Percentiles rank a stretch among this genome's conserved stretches.
These are phyloP conservation scores for Ptychadena robeensis DNA, from an alignment of 2,797 vertebrate genomes.

Conservation along the genomic window DNA sequence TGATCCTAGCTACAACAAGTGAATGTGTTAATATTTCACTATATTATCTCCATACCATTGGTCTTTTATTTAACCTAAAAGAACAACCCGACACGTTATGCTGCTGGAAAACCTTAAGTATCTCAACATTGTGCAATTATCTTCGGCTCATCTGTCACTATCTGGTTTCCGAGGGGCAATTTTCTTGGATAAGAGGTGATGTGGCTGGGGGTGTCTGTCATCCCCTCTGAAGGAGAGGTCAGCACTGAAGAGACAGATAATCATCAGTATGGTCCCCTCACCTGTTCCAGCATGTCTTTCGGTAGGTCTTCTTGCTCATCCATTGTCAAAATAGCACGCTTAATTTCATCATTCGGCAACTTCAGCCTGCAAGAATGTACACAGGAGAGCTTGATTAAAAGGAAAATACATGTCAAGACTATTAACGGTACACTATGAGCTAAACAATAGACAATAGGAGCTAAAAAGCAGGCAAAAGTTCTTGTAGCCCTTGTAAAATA, in stretches of 20 bases:
- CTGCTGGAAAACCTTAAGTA: background rate
- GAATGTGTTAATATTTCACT: background rate
- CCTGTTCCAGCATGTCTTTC: constrained; percentile 99
- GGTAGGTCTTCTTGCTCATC: constrained; percentile 98
- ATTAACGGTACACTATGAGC: background rate
- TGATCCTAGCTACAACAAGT: no score
- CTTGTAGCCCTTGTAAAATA: no score
- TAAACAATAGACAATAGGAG: background rate
- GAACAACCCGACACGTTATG: background rate
- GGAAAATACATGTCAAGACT: background rate
- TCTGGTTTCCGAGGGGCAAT: background rate
- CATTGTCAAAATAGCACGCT: constrained; percentile 95
- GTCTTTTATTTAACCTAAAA: background rate
- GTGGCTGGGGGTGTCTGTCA: background rate
- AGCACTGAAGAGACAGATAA: background rate
- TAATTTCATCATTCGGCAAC: constrained; percentile 96
- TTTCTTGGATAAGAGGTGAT: background rate
- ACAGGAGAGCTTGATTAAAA: background rate
- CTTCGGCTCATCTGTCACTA: constrained; percentile 33
- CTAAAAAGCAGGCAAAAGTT: no score
- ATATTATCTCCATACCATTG: background rate
- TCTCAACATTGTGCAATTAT: constrained; percentile 15
- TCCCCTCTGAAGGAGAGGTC: constrained; percentile 2
- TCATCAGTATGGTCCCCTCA: constrained; percentile 60
- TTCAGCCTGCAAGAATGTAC: constrained; percentile 82